These are phyloP conservation scores for Alfaro cultratus DNA, from an alignment of 2,797 vertebrate genomes.

Conservation along the genomic window DNA sequence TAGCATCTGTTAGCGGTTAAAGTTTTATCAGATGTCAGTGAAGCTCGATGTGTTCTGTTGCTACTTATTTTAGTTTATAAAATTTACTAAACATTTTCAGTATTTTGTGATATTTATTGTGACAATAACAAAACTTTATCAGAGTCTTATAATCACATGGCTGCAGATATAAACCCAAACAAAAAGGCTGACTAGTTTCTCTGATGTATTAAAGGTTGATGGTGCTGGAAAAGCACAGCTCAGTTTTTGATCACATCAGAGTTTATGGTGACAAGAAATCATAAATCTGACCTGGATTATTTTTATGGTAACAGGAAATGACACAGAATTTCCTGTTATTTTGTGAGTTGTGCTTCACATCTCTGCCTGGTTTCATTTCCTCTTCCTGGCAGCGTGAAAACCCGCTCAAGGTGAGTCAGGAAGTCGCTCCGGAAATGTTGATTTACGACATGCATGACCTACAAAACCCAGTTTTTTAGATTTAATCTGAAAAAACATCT, in stretches of 20 bases:
- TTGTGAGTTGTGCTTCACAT: conserved; percentile 84
- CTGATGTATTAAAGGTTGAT: background rate
- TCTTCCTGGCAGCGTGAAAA: background rate
- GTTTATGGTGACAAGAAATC: background rate
- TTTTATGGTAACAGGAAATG: no score
- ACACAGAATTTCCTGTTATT: conserved; percentile 84
- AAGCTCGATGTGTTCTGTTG: background rate
- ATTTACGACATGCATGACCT: background rate
- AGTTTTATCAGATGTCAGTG: background rate
- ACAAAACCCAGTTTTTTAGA: background rate
- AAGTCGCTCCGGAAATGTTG: background rate
- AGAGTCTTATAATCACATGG: background rate
- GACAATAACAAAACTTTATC: background rate
- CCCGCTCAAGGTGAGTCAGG: background rate
- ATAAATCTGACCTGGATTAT: background rate
- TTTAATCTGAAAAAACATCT: background rate
- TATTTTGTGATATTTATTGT: background rate
- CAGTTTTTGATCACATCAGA: background rate
- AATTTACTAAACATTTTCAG: background rate
- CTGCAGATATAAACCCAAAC: background rate
- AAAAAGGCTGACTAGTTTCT: background rate
- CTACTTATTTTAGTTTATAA: background rate
- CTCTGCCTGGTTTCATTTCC: conserved; percentile 34
- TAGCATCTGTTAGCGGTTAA: no score
- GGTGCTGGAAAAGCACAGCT: background rate